These are phyloP conservation scores for Pseudolaguvia tuberculata DNA, from an alignment of 2,113 vertebrate species.

Conservation along the genomic window DNA sequence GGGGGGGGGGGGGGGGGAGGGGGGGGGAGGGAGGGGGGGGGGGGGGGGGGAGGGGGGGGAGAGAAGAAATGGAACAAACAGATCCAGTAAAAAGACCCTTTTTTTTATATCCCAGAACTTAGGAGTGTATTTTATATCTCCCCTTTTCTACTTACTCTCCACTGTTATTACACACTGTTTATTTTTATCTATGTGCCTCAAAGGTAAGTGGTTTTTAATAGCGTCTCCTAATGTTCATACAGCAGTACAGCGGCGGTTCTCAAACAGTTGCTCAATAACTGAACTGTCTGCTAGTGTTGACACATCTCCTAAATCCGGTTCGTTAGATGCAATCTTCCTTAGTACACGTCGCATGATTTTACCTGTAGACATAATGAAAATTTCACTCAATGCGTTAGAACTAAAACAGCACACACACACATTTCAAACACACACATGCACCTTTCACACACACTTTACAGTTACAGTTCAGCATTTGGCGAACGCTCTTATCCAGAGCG, in stretches of 20 bases:
- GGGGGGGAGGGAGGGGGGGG: no score
- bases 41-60: no score
- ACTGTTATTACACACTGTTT: neutral
- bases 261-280: constrained; percentile 84
- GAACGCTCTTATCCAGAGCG: no score
- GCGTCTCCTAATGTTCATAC: constrained; percentile 60
- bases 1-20: no score
- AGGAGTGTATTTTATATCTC: constrained; percentile 22
- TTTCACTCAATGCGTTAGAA: neutral
- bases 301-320: constrained; percentile 83
- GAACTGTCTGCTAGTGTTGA: constrained; percentile 87
- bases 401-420: constrained; percentile 1
- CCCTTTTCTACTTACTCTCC: neutral
- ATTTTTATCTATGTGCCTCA: neutral
- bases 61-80: no score
- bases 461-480: no score
- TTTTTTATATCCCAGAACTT: constrained; percentile 5
- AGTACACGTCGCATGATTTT: constrained; percentile 94
- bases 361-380: constrained; percentile 61
- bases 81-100: constrained; percentile 1
- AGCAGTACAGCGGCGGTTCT: constrained; percentile 72
- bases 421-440: no score
- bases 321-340: constrained; percentile 86
- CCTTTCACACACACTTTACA: no score
- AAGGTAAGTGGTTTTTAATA: neutral